Evolutionary conservation across 1,140 invertebrate genomes (phyloP).

Genomic region (Saccostrea cuccullata): DNA sequence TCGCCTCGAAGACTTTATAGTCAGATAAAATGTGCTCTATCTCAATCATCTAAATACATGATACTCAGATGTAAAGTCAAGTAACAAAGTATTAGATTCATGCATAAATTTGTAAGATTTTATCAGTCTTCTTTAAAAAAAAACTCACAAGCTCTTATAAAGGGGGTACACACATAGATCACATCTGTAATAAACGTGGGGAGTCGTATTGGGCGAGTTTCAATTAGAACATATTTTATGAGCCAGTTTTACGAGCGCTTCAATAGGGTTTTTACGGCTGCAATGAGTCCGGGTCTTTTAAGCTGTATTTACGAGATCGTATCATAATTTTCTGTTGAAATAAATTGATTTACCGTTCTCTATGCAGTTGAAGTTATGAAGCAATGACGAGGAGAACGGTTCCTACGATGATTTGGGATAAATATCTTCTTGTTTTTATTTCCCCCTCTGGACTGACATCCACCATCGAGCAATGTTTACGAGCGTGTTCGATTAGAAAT

Average conservation of each 20-base stretch:
- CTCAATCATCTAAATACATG: neutral
- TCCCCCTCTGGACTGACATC: neutral
- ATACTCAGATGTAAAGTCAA: neutral
- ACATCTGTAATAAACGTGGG: constrained; percentile 11
- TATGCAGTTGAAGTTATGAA: constrained; percentile 13
- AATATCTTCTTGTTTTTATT: constrained; percentile 2
- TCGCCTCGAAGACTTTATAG: constrained; percentile 14
- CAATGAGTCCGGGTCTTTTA: constrained; percentile 24
- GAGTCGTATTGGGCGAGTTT: constrained; percentile 11
- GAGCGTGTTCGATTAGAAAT: constrained; percentile 29
- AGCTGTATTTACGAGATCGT: constrained; percentile 24
- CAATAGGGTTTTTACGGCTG: constrained; percentile 23
- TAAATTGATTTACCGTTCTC: constrained; percentile 30
- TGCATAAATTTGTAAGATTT: constrained; percentile 28
- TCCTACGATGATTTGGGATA: neutral
- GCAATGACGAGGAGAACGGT: neutral
- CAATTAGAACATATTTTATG: constrained; percentile 38
- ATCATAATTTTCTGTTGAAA: constrained; percentile 36
- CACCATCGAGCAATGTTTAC: constrained; percentile 6
- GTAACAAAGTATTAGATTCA: constrained; percentile 2
- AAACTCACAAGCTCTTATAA: neutral
- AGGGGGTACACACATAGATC: constrained; percentile 14
- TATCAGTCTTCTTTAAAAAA: constrained; percentile 9
- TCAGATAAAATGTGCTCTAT: constrained; percentile 13
- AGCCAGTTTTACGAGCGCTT: constrained; percentile 9